phyloP scores from a whole-genome alignment of 2,113 vertebrate species.

The Chauna torquata region DNA sequence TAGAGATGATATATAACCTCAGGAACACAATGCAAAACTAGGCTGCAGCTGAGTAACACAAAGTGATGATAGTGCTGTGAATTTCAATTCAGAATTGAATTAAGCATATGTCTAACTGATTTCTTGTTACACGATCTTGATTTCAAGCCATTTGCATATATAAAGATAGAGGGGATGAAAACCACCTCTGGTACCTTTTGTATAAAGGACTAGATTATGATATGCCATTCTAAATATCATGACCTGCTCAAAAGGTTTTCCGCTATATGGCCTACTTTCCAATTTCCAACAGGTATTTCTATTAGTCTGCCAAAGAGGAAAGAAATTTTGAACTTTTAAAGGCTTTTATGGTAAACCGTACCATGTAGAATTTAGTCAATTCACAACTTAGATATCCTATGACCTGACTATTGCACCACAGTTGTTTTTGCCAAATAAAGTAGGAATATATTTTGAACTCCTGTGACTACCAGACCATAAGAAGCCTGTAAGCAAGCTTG shows the following conservation, averaged over 20 bases:
- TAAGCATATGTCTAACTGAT: conserved; percentile 3
- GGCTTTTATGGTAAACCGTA: not conserved
- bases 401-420: conserved; percentile 46
- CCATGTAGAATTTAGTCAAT: not conserved
- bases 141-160: not conserved
- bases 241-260: not conserved
- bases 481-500: not conserved
- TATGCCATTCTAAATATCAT: not conserved
- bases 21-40: conserved; percentile 77
- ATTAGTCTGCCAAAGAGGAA: not conserved
- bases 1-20: conserved; percentile 37
- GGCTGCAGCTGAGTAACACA: conserved; percentile 66
- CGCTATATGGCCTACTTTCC: not conserved
- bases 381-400: not conserved
- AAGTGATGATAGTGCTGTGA: conserved; percentile 49
- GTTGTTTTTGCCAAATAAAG: conserved; percentile 70
- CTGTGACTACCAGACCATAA: not conserved
- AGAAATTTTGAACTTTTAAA: conserved; percentile 4
- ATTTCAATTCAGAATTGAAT: conserved; percentile 21
- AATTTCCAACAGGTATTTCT: not conserved
- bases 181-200: not conserved
- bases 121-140: not conserved
- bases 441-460: conserved; percentile 17
- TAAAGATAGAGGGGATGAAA: not conserved
- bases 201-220: not conserved